These are phyloP conservation scores for Synergus laeviventris DNA, from an alignment of 2,888 invertebrate genomes.

Conservation along the genomic window DNA sequence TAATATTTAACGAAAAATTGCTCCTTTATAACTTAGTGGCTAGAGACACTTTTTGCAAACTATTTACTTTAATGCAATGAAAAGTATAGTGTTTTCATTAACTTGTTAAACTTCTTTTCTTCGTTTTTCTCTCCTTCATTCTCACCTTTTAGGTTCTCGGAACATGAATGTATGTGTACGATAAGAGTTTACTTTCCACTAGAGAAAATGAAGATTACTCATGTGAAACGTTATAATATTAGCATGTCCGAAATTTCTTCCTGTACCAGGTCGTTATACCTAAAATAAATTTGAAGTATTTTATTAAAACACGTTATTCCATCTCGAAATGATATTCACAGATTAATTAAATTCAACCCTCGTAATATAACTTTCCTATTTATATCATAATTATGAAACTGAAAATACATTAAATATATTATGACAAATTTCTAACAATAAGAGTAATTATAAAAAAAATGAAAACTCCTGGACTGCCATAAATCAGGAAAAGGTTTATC, in stretches of 20 bases:
- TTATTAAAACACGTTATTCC: background rate
- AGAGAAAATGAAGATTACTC: conserved; percentile 11
- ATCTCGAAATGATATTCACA: background rate
- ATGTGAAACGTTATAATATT: background rate
- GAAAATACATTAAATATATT: no score
- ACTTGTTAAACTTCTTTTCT: background rate
- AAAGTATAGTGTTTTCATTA: conserved; percentile 6
- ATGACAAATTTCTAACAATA: background rate
- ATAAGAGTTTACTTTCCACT: conserved; percentile 36
- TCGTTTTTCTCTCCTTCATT: background rate
- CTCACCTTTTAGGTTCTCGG: background rate
- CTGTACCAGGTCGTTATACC: background rate
- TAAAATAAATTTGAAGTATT: background rate
- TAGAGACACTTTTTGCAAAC: background rate
- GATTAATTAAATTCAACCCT: background rate
- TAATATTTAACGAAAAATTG: no score
- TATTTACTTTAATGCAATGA: background rate
- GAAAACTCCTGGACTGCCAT: background rate
- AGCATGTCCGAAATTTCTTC: background rate
- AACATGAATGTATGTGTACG: conserved; percentile 25
- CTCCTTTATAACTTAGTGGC: background rate
- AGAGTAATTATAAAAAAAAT: background rate
- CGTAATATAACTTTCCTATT: no score
- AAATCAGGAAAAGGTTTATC: background rate
- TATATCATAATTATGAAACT: no score